Base-by-base conservation (phyloP, 2,113 vertebrate genomes). In the Myanophis thanlyinensis region DNA sequence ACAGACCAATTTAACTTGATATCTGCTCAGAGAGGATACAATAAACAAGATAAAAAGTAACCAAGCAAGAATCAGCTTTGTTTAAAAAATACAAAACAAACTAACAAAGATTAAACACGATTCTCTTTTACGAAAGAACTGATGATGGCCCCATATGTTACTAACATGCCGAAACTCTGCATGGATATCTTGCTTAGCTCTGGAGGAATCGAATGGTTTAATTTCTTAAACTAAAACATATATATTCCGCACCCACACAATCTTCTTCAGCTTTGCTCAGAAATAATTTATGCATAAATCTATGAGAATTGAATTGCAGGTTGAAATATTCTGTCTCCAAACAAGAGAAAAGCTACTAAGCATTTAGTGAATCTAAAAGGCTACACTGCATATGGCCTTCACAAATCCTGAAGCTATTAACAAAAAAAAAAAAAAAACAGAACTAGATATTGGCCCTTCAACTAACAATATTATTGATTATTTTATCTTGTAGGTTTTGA, bases 11-110 rank as follows among this genome's bases (percentile, higher is more conserved):
- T 91, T 94, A 92, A 93, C 93, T 94, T 94, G 95, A 51, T 96
- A 95, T 96, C 96, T 96, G 23, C 46, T 49, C 90, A 73, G 93
- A 94, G 94, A 94, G 93, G 94, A 94, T 91, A 96, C 97, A 93
- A 85, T 94, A 93, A 92, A 91, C 94, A 94, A 93, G 15, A n/a
- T 80, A 13, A 47, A 25, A 5, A 84, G 54, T 94, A 73, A 90
- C 90, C 95, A 48, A 95, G 91, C 0, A 0, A 35, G 62, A 89
- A 92, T 89, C 90, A 91, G 93, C 92, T 89, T 94, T 94, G 93
- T 95, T 96, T 53, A 94, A 95, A 84, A 94, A 93, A 95, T 96
- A 94, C 89, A 93, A 94, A 96, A 94, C 90, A 93, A 94, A 95
- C 94, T 93, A 89, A 94, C 62, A 93, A 93, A 94, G 92, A 91